phyloP scores from a whole-genome alignment of 2,113 vertebrate genomes.

The Gobio gobio region DNA sequence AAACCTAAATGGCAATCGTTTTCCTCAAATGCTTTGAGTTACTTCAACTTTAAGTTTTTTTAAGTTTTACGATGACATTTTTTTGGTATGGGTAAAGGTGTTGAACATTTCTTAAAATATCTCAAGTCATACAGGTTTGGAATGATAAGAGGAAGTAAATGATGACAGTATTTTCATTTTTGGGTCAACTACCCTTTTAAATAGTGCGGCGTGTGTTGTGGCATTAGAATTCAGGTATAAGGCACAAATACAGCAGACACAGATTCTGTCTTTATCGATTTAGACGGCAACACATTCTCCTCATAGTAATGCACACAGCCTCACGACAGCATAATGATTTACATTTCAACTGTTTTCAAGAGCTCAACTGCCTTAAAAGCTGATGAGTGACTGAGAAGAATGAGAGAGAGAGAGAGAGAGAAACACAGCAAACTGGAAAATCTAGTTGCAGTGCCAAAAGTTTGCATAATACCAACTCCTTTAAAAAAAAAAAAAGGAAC shows the following conservation, averaged over 20 bases:
- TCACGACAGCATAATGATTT: conserved; percentile 45
- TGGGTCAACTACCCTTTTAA: too few species aligned
- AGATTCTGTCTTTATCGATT: neutral
- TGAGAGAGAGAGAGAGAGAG: conserved; percentile 2
- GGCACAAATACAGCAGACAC: neutral
- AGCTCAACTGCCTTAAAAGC: conserved; percentile 47
- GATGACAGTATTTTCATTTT: too few species aligned
- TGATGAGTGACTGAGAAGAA: conserved; percentile 28
- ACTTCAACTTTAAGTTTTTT: too few species aligned
- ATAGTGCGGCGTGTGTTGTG: too few species aligned
- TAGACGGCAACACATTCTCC: neutral
- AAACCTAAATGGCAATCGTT: too few species aligned
- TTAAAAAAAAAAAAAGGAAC: conserved; percentile 17
- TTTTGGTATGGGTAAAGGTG: too few species aligned
- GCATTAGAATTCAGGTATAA: neutral
- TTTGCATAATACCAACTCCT: conserved; percentile 35
- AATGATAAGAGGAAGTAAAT: too few species aligned
- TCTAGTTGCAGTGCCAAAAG: conserved; percentile 60
- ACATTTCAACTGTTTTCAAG: conserved; percentile 48
- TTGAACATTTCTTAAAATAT: too few species aligned
- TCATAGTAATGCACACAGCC: neutral
- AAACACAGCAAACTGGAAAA: conserved; percentile 58
- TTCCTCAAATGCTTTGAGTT: too few species aligned
- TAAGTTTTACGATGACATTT: too few species aligned
- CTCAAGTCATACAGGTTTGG: too few species aligned